phyloP scores from a whole-genome alignment of 2,888 invertebrate genomes.

The Gari tellinella region DNA sequence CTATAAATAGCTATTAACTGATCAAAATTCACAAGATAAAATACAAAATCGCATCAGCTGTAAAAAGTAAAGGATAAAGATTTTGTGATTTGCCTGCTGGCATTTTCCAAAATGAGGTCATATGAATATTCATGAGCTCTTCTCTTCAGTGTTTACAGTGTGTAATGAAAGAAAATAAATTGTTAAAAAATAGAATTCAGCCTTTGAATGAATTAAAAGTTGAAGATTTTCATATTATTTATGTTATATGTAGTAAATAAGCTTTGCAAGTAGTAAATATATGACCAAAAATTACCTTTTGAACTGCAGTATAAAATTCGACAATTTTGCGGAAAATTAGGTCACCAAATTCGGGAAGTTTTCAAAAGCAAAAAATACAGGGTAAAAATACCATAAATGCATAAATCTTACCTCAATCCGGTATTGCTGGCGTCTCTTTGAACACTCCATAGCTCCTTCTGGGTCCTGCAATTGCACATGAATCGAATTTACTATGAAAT shows the following conservation, averaged over 20 bases:
- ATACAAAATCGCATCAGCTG: too few relatives aligned
- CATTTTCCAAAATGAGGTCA: too few relatives aligned
- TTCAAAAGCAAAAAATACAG: background rate
- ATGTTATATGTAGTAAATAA: background rate
- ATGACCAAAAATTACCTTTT: background rate
- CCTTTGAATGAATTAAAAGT: constrained; percentile 14
- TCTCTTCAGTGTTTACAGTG: background rate
- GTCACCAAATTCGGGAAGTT: background rate
- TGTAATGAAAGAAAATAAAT: background rate
- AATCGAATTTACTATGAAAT: background rate
- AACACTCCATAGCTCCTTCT: constrained; percentile 67
- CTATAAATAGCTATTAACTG: too few relatives aligned
- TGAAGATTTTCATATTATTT: too few relatives aligned
- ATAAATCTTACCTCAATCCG: constrained; percentile 73
- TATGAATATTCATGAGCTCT: background rate
- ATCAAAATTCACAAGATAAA: too few relatives aligned
- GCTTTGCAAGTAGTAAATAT: background rate
- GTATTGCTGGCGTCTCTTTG: constrained; percentile 73
- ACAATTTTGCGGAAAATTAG: constrained; percentile 1
- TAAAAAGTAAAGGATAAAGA: too few relatives aligned
- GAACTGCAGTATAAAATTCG: too few relatives aligned
- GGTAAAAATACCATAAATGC: background rate
- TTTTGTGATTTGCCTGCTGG: too few relatives aligned
- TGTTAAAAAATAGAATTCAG: background rate
- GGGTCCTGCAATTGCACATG: constrained; percentile 66